phyloP scores from a whole-genome alignment of 2,797 vertebrate species.

The Platalea minor region DNA sequence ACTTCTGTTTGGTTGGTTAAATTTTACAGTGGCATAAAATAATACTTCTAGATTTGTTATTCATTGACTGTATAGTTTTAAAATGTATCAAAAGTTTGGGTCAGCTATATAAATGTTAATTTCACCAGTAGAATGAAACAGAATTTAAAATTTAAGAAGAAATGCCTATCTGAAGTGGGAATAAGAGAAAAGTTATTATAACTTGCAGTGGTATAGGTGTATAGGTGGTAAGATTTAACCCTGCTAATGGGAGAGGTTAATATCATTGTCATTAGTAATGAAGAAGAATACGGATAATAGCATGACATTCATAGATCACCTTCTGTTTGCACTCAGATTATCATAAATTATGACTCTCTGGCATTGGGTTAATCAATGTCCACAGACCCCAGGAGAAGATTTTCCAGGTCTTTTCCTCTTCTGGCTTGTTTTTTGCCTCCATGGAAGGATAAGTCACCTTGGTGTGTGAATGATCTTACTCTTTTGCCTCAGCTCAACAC shows the following conservation, averaged over 20 bases:
- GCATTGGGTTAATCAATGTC: slow-evolving; percentile 3
- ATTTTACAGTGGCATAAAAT: not conserved
- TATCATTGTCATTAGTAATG: not conserved
- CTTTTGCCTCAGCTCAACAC: not conserved
- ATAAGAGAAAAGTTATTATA: not conserved
- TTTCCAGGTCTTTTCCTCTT: not conserved
- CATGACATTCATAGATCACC: not conserved
- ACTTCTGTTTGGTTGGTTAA: not conserved
- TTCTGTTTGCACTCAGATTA: not conserved
- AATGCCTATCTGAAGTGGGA: not conserved
- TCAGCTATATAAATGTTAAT: not conserved
- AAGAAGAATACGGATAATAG: slow-evolving; percentile 1
- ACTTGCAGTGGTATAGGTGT: not conserved
- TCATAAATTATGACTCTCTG: not conserved
- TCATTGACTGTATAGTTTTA: not conserved
- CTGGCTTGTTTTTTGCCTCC: not conserved
- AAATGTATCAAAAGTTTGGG: not conserved
- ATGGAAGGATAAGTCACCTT: not conserved
- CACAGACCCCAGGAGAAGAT: not conserved
- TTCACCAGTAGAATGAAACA: not conserved
- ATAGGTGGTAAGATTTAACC: slow-evolving; percentile 6
- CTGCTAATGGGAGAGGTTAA: not conserved
- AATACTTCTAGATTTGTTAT: not conserved
- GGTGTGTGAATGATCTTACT: not conserved
- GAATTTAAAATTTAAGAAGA: not conserved